Conservation (phyloP, 2,888 invertebrate genomes). For the Neuroscelio doddi region DNA sequence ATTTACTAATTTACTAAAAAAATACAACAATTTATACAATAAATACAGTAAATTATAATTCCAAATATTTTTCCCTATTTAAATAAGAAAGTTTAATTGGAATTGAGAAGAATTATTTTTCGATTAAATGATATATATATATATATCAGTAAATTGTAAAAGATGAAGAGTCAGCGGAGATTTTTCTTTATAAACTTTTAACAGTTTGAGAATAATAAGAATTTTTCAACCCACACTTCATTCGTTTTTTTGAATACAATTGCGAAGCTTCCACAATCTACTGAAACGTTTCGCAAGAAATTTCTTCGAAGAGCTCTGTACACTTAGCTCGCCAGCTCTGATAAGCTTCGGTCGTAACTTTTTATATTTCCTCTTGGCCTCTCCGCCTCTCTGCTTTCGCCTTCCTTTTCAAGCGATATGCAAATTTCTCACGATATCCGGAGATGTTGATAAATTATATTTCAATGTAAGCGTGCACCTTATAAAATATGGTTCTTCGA, state of each 20-base stretch:
- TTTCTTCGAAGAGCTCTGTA: conserved; percentile 36
- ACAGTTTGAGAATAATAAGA: conserved; percentile 33
- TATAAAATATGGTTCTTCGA: conserved; percentile 43
- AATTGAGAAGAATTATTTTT: too few species aligned
- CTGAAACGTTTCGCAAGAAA: conserved; percentile 30
- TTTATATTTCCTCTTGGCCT: conserved; percentile 29
- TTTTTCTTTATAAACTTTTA: conserved; percentile 29
- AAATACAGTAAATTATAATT: too few species aligned
- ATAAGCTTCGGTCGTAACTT: conserved; percentile 41
- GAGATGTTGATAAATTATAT: conserved; percentile 52
- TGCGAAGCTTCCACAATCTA: conserved; percentile 30
- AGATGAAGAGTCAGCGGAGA: too few species aligned
- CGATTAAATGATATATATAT: too few species aligned
- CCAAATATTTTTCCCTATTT: too few species aligned
- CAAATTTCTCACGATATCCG: conserved; percentile 49
- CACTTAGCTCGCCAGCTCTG: conserved; percentile 32
- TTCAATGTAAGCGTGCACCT: conserved; percentile 45
- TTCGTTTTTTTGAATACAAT: conserved; percentile 28
- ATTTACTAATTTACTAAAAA: too few species aligned
- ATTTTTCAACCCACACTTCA: conserved; percentile 25
- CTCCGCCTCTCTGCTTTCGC: conserved; percentile 10
- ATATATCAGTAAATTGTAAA: too few species aligned
- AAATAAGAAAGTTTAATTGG: too few species aligned
- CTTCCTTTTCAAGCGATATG: conserved; percentile 43
- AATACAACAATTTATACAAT: too few species aligned